These are phyloP conservation scores for Actias luna DNA, from an alignment of 2,888 invertebrate species.

Conservation along the genomic window DNA sequence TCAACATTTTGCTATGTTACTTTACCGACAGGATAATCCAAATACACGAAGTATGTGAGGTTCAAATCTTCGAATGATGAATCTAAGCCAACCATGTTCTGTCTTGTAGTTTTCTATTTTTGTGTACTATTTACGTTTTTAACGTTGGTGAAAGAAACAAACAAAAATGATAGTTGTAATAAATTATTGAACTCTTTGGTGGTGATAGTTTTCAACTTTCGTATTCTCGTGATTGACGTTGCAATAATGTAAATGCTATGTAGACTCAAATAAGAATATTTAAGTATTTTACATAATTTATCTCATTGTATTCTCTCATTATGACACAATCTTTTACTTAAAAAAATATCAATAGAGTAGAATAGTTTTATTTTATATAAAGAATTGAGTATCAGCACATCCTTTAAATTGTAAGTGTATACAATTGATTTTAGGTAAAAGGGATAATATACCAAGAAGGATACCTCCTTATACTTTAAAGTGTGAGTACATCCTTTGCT, in stretches of 20 bases:
- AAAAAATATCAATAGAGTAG: too few relatives aligned
- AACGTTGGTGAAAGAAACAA: slow-evolving; percentile 1
- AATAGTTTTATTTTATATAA: too few relatives aligned
- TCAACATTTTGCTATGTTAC: neutral
- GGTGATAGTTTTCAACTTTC: neutral
- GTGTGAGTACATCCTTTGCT: too few relatives aligned
- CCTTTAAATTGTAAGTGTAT: too few relatives aligned
- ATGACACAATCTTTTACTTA: neutral
- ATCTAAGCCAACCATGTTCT: neutral
- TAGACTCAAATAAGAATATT: neutral
- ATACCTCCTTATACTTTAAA: too few relatives aligned
- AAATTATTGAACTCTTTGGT: neutral
- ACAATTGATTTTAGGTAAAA: too few relatives aligned
- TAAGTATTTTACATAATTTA: neutral
- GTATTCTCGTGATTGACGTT: neutral
- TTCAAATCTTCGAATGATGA: neutral
- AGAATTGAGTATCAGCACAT: too few relatives aligned
- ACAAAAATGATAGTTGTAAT: neutral
- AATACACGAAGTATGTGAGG: slow-evolving; percentile 1
- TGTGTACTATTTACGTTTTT: neutral
- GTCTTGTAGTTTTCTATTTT: neutral
- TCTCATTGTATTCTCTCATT: neutral
- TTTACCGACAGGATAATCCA: neutral
- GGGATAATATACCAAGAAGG: too few relatives aligned
- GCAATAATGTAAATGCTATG: neutral